Evolutionary conservation across 1,140 invertebrate genomes (phyloP), one percentile per base, ranked within the genome.

Genomic region (Drosophila mauritiana): DNA sequence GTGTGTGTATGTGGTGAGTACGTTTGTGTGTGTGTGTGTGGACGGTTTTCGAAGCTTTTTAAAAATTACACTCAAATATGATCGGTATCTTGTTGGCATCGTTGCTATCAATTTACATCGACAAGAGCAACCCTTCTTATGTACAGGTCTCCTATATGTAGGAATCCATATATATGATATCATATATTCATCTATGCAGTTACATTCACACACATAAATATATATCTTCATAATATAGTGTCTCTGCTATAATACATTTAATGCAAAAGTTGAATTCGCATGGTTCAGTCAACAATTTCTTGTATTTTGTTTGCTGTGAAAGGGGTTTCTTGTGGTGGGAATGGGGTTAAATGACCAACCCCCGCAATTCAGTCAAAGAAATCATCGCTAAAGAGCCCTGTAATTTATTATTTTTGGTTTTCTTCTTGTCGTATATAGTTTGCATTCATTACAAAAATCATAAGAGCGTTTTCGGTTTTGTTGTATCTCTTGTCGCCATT

Each of bases 21-120:
- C 46, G 53, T 63, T 25, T 70, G 58, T 72, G 54, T 61, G 43
- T 72, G 72, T 76, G 84, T 86, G 79, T 81, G 90, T 91, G 90
- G 90, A 91, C 90, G 90, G 90, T 91, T 77, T 73, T 88, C 85
- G 75, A 91, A 91, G 90, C 90, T 69, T 83, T 51, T 85, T 78
- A 65, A 70, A 73, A 81, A 80, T 62, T 74, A 86, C 82, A 75
- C 67, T 80, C 82, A 61, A 80, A 73, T 73, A 62, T 82, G 25
- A 51, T 79, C 57, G 61, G 43, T 53, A 68, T 73, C 48, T 65
- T 65, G 55, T 54, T 70, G 31, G 12, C 36, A 31, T 31, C 58
- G 40, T 61, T 42, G 53, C 15, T 62, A 27, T 52, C 37, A 67
- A 69, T 51, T 53, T 55, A 64, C 39, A 62, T 53, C 45, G 54